Evolutionary conservation across 2,797 vertebrate genomes (phyloP), one percentile per base, ranked within the genome.

Genomic region (Micromesistius poutassou): DNA sequence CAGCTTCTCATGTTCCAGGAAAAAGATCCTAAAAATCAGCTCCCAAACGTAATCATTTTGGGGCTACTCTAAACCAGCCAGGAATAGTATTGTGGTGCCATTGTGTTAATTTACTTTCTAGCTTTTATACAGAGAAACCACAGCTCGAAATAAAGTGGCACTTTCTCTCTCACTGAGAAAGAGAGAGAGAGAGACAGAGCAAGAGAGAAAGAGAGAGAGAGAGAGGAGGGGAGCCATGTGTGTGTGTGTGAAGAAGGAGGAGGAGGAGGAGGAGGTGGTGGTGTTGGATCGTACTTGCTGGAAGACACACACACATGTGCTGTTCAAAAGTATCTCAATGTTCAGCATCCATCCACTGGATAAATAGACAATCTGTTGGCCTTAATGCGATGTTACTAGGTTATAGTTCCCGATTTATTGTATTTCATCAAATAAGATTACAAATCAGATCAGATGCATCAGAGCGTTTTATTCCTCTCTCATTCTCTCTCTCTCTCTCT

Each of bases 41-140:
- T 77, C 78, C 38, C 71, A 73, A 83, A 81, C 75, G n/a, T 77
- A 79, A 83, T 88, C 77, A 81, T 74, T 81, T 82, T 77, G 55
- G 78, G 66, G 28, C 73, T 74, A 75, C 79, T 82, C 90, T 84
- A 77, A 84, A 88, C 83, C 55, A 9, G 30, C 77, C 74, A 16
- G 74, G 82, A 84, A 89, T 72, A 76, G 82, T 30, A 71, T 73
- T 77, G 40, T 77, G 38, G 68, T n/a, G 72, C 76, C 81, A 79
- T 82, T 85, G 76, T 83, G 80, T 87, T 86, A 79, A 89, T 89
- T 84, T 81, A 83, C 38, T 77, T 66, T n/a, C n/a, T 76, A 33
- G 78, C 71, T 68, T 71, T 68, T 66, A 74, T 76, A 74, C 13
- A 76, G n/a, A 70, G n/a, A 71, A 81, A 77, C 74, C 82, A 81